Base-by-base conservation (phyloP, 35 echinoderm and acorn worm genomes). In the Diadema setosum region DNA sequence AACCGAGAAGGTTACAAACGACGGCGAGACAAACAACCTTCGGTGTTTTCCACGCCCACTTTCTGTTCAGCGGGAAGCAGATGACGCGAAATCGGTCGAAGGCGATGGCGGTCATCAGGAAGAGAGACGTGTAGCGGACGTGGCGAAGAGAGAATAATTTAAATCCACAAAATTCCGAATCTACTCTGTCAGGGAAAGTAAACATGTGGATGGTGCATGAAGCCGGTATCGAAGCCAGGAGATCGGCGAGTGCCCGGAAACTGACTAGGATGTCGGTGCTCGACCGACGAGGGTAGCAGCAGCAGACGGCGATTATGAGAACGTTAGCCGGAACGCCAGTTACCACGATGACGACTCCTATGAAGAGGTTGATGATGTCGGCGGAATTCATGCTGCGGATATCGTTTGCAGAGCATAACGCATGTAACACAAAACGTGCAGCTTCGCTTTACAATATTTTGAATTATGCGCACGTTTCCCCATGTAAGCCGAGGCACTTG, bases 201-300 rank as follows among this genome's bases (percentile, higher is more conserved):
- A 85, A 14, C 83, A 63, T 40, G 20, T 42, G 1, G 18, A 25
- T 61, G 8, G 40, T 16, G 15, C 44, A 69, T 14, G 65, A 57
- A 11, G 57, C 83, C 5, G 20, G 30, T 0, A 85, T 57, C 41
- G 52, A 33, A n/a, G 83, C 50, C 15, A 85, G 39, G 16, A 85
- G 83, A 42, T 85, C 83, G 12, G 56, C 43, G 2, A 61, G 55
- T 34, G 83, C 83, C 3, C 44, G 83, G 7, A 61, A 34, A 17
- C 57, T 40, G 34, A 85, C 65, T 52, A 85, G 36, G 20, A 85
- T 39, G 16, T 57, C 83, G 33, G 83, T 85, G 83, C 16, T 85
- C 31, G 83, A 63, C 31, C 33, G 25, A 5, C 83, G 83, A 16
- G 83, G 46, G 31, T 85, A 25, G 18, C 41, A 27, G 24, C 9